phyloP scores from a whole-genome alignment of 2,888 invertebrate species.

The Anaspis maculata region DNA sequence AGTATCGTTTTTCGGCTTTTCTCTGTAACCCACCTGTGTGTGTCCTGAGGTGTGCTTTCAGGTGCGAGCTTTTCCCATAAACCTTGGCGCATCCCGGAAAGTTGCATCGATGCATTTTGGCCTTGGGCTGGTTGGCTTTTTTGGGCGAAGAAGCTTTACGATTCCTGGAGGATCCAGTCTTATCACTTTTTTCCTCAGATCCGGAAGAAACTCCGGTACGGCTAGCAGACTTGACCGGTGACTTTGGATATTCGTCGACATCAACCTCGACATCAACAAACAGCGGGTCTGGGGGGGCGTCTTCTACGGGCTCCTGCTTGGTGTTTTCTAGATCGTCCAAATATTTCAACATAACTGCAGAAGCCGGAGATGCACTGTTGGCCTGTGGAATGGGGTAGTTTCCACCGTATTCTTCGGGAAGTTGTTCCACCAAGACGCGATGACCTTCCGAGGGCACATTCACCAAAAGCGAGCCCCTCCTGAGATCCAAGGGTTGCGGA shows the following conservation, averaged over 20 bases:
- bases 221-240: background rate
- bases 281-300: conserved; percentile 37
- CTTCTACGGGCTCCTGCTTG: conserved; percentile 50
- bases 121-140: conserved; percentile 14
- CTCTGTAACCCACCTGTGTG: conserved; percentile 51
- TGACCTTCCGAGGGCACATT: too few relatives aligned
- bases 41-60: conserved; percentile 56
- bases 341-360: too few relatives aligned
- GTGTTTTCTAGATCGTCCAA: conserved; percentile 52
- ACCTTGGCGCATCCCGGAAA: conserved; percentile 54
- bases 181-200: too few relatives aligned
- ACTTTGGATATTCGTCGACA: background rate
- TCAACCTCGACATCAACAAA: conserved; percentile 27
- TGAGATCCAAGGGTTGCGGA: too few relatives aligned
- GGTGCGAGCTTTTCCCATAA: conserved; percentile 58
- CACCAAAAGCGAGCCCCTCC: too few relatives aligned
- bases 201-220: conserved; percentile 19
- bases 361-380: too few relatives aligned
- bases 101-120: conserved; percentile 50
- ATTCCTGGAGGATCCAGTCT: too few relatives aligned
- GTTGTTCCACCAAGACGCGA: too few relatives aligned
- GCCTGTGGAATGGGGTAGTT: too few relatives aligned
- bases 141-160: too few relatives aligned
- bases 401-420: too few relatives aligned
- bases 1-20: too few relatives aligned